These are phyloP conservation scores for Uloborus diversus DNA, from an alignment of 1,140 invertebrate genomes.

Conservation along the genomic window DNA sequence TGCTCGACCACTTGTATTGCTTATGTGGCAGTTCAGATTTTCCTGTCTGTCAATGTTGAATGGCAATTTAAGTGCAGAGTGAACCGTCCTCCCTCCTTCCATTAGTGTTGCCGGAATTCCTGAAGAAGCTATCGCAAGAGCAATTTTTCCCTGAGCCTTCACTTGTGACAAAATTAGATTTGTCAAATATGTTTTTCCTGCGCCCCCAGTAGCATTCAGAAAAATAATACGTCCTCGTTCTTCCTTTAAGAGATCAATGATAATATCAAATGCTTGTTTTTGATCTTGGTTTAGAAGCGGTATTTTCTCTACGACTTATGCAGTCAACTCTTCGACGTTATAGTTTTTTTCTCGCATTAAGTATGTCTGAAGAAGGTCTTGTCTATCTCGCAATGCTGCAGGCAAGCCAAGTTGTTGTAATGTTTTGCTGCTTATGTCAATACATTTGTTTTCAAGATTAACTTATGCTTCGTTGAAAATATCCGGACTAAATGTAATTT, in stretches of 20 bases:
- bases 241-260: slow-evolving; percentile 13
- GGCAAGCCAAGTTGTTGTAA: slow-evolving; percentile 37
- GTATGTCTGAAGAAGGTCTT: not conserved
- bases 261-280: not conserved
- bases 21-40: no score
- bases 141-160: no score
- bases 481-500: no score
- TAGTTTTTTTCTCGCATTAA: slow-evolving; percentile 47
- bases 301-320: slow-evolving; percentile 25
- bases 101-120: no score
- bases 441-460: slow-evolving; percentile 61
- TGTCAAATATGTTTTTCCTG: no score
- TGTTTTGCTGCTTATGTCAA: slow-evolving; percentile 12
- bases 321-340: slow-evolving; percentile 14
- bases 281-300: slow-evolving; percentile 2
- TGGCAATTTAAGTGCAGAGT: no score
- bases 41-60: no score
- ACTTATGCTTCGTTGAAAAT: slow-evolving; percentile 62
- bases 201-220: no score
- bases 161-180: no score
- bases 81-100: no score
- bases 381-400: slow-evolving; percentile 38
- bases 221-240: not conserved
- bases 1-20: no score
- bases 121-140: no score